phyloP scores from a whole-genome alignment of 2,888 invertebrate genomes.

The Ormyrus labotus region DNA sequence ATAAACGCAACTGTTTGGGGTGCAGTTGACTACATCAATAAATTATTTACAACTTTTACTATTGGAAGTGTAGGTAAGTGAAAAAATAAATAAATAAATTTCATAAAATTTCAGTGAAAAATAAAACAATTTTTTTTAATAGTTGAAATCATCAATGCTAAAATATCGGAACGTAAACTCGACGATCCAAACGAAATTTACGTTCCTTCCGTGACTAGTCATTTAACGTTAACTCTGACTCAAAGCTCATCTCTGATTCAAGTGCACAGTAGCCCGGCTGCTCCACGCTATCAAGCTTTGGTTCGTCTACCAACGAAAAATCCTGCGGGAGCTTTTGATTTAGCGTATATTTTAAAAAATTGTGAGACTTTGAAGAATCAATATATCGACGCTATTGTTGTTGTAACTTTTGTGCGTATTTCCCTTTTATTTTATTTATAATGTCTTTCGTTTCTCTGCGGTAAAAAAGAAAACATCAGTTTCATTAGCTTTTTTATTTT shows the following conservation, averaged over 20 bases:
- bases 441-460: too few relatives aligned
- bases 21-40: constrained; percentile 79
- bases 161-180: constrained; percentile 78
- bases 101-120: neutral
- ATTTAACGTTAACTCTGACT: constrained; percentile 81
- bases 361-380: constrained; percentile 74
- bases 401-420: constrained; percentile 78
- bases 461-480: too few relatives aligned
- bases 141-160: constrained; percentile 85
- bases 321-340: constrained; percentile 77
- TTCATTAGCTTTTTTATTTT: too few relatives aligned
- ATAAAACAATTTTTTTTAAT: constrained; percentile 54
- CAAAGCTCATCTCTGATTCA: constrained; percentile 82
- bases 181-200: constrained; percentile 80
- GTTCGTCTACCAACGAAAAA: constrained; percentile 82
- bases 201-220: constrained; percentile 82
- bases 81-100: neutral
- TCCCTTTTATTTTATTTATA: constrained; percentile 1
- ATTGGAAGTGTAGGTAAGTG: constrained; percentile 84
- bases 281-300: constrained; percentile 77
- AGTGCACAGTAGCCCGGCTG: constrained; percentile 78
- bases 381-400: constrained; percentile 83
- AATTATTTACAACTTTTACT: constrained; percentile 80
- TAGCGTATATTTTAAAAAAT: constrained; percentile 78
- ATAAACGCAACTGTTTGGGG: constrained; percentile 89